Base-by-base conservation (phyloP, 2,888 invertebrate genomes). In the Glaucopsyche alexis region DNA sequence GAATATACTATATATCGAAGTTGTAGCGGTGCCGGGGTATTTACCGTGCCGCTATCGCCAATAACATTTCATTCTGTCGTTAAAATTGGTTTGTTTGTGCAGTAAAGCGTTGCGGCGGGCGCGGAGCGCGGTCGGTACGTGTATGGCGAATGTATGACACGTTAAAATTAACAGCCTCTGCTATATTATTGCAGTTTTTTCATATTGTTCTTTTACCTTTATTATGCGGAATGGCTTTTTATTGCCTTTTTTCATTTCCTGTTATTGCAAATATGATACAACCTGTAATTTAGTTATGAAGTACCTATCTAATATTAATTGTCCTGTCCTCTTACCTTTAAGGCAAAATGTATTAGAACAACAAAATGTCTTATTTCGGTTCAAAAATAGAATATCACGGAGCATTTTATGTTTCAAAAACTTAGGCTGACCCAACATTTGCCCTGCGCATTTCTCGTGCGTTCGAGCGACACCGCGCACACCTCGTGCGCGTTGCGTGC, bases 71-170 rank as follows among this genome's bases (percentile, higher is more conserved):
- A 42, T 42, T 8, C 42, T 42, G 42, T 52, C 16, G 52, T 16
- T 52, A 52, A 52, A 52, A 52, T 52, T 16, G 52, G n/a, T 52
- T 52, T 52, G 52, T 52, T 52, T 16, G 52, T 52, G n/a, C 52
- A 16, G 3, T 52, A 16, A 16, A 16, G n/a, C 16, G 52, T 16
- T 16, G 52, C n/a, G 52, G 52, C 16, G 42, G 7, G 6, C 7
- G 42, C 42, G 42, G 42, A 29, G 4, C 40, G 40, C 40, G 40
- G 40, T 3, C 42, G 42, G 52, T 14, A n/a, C n/a, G 52, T 16
- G 52, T 16, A 52, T 8, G 50, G 50, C 29, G 16, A 55, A 55
- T 19, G 16, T 19, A 19, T 9, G 55, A 19, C 16, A 19, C 55
- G 55, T 55, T 16, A 55, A 55, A 55, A 55, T 55, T 55, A 55